A percentile compares a stretch with the other conserved stretches of the same genome.
These are phyloP conservation scores for Octopus bimaculoides DNA, from an alignment of 1,140 invertebrate genomes.

Conservation along the genomic window DNA sequence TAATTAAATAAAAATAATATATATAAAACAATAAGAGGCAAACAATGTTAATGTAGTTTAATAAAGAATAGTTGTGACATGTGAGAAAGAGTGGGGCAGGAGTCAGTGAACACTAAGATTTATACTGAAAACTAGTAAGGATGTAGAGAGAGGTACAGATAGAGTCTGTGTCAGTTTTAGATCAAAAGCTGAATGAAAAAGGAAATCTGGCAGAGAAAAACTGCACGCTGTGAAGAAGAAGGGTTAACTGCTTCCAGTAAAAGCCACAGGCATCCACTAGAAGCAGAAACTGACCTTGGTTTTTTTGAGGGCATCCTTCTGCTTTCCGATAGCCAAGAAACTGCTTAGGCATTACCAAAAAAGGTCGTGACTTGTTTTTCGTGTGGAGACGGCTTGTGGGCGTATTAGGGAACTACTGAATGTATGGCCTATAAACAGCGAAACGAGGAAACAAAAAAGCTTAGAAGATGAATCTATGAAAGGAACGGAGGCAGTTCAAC, in stretches of 20 bases:
- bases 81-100: not conserved
- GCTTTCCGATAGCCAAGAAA: constrained; percentile 2
- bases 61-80: not conserved
- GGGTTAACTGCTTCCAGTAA: not conserved
- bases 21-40: not conserved
- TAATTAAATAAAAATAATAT: not conserved
- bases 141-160: not conserved
- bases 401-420: constrained; percentile 1
- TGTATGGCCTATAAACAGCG: not conserved
- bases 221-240: not conserved
- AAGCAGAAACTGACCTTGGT: constrained; percentile 4
- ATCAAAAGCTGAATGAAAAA: not conserved
- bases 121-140: not conserved
- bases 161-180: not conserved
- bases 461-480: not conserved
- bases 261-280: not conserved
- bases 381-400: constrained; percentile 5
- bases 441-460: constrained; percentile 6
- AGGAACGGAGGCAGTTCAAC: not conserved
- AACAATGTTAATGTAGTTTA: not conserved
- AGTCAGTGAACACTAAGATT: not conserved
- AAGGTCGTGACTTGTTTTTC: not conserved
- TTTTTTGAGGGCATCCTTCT: constrained; percentile 10
- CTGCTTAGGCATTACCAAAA: constrained; percentile 11
- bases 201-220: not conserved